Conservation (phyloP, 2,113 vertebrate species). For the Mus spicilegus region DNA sequence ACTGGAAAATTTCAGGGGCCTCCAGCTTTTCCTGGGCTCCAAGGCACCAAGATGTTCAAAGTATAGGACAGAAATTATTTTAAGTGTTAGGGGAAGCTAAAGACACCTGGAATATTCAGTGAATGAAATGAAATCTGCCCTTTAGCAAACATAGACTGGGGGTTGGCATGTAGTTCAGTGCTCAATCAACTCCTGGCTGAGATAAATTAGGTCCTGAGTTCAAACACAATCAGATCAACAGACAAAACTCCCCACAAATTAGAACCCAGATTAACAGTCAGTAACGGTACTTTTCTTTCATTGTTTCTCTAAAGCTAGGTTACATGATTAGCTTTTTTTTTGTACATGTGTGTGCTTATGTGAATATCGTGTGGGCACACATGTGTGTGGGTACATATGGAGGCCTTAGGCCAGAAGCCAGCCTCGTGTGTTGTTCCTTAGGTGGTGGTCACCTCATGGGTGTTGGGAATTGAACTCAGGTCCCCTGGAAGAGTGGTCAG, state of each 20-base stretch:
- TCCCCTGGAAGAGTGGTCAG: neutral
- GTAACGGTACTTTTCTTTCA: neutral
- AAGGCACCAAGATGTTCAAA: neutral
- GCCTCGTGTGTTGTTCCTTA: neutral
- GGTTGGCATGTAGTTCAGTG: neutral
- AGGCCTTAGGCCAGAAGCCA: neutral
- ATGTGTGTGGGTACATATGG: too few relatives aligned
- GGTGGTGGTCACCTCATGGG: neutral
- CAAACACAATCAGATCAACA: neutral
- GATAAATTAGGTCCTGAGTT: neutral
- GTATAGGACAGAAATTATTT: neutral
- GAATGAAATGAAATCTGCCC: neutral
- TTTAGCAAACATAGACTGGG: neutral
- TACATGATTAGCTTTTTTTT: neutral
- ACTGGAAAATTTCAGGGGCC: neutral
- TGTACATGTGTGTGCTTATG: neutral
- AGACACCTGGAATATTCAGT: neutral
- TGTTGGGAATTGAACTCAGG: neutral
- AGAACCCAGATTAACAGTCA: neutral
- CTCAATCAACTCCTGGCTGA: neutral
- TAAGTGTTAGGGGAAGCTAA: neutral
- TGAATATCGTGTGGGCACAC: neutral
- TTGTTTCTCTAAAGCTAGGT: neutral
- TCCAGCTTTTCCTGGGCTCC: neutral
- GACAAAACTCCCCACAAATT: neutral